These are phyloP conservation scores for Gallinago media DNA, from an alignment of 2,113 vertebrate species.

Conservation along the genomic window DNA sequence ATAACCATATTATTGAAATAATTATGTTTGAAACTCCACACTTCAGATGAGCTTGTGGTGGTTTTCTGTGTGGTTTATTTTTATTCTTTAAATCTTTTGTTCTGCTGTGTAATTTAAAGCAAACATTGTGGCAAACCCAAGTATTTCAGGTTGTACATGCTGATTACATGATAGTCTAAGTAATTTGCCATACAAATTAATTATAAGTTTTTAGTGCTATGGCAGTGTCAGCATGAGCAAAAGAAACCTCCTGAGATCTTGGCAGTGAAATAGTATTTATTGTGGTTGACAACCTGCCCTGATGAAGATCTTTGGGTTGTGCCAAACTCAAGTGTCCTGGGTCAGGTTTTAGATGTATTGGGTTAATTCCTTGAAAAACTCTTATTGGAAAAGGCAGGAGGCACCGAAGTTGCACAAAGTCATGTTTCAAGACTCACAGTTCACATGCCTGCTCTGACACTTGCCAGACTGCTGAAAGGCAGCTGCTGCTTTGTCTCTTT, in stretches of 20 bases:
- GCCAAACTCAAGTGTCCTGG: background rate
- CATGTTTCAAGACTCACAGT: background rate
- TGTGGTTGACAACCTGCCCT: background rate
- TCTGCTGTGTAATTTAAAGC: background rate
- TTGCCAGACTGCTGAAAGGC: background rate
- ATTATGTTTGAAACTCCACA: background rate
- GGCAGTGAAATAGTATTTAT: background rate
- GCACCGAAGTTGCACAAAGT: rapidly evolving
- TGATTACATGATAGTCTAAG: background rate
- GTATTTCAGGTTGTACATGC: background rate
- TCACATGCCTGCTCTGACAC: background rate
- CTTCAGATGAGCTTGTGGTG: background rate
- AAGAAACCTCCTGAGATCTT: background rate
- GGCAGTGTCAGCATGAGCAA: background rate
- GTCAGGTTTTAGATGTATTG: background rate
- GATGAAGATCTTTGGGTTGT: background rate
- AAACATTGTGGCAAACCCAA: background rate
- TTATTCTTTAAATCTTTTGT: background rate
- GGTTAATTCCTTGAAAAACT: background rate
- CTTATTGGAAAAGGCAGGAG: rapidly evolving
- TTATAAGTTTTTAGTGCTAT: background rate
- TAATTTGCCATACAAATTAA: background rate
- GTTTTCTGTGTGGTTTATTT: background rate
- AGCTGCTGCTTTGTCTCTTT: background rate
- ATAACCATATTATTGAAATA: no score